Evolutionary conservation across 2,797 vertebrate species (phyloP).

Genomic region (Dendrocincla tyrannina): DNA sequence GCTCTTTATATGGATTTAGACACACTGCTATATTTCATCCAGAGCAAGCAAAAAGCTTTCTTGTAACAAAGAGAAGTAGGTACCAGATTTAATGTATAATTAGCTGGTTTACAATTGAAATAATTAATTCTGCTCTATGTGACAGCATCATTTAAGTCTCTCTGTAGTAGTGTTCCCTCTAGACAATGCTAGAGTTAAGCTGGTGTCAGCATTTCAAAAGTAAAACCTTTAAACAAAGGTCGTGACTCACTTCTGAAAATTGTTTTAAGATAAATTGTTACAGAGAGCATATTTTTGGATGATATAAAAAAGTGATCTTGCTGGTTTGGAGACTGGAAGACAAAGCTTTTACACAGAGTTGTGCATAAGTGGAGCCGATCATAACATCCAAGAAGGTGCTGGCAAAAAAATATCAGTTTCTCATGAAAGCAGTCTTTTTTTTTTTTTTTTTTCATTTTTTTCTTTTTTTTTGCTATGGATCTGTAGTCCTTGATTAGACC

Average conservation of each 20-base stretch:
- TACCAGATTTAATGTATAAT: constrained; percentile 33
- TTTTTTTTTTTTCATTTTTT: no score
- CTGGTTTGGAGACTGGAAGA: not conserved
- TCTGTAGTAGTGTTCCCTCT: not conserved
- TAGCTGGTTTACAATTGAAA: constrained; percentile 65
- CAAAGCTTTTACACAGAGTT: not conserved
- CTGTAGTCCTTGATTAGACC: not conserved
- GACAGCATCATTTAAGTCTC: constrained; percentile 46
- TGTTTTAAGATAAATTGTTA: not conserved
- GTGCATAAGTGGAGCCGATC: not conserved
- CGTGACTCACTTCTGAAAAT: not conserved
- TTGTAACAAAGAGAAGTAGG: not conserved
- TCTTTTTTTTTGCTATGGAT: not conserved
- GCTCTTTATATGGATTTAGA: not conserved
- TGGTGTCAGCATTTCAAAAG: constrained; percentile 7
- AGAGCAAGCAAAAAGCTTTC: not conserved
- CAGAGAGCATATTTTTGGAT: not conserved
- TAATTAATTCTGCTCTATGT: constrained; percentile 22
- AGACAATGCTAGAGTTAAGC: not conserved
- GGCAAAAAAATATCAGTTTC: not conserved
- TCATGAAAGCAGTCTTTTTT: not conserved
- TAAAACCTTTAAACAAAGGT: constrained; percentile 8
- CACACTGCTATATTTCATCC: not conserved
- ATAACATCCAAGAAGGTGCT: not conserved
- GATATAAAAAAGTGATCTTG: not conserved